Base-by-base conservation (phyloP, 92 coral and sea anemone species). In the Diadumene lineata region DNA sequence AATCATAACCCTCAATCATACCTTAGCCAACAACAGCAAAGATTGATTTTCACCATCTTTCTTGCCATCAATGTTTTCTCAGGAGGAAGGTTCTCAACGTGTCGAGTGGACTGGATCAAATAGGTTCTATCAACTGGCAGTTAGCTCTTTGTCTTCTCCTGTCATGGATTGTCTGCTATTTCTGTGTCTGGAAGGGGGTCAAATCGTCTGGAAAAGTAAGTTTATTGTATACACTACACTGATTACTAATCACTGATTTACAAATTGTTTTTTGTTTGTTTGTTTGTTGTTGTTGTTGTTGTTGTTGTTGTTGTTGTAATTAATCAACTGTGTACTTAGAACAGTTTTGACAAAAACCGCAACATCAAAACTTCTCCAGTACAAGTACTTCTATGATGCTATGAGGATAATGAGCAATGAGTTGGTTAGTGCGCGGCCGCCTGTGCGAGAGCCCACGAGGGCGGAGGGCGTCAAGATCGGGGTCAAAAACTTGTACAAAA, bases 181-280 rank as follows among this genome's bases (percentile, higher is more conserved):
- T 91, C 60, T 88, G 97, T 61, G 90, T 88, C 19, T 83, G 92
- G 50, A 91, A 88, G 80, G 97, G 93, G 22, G 89, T 87, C 29
- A 91, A 79, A 64, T 84, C 92, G 11, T 75, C 90, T 68, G 97
- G 97, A 23, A 87, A 80, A 88, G 97, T 90, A 23, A 15, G 80
- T 55, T 1, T 65, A 89, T 87, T 24, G 87, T 83, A 55, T 38
- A 38, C 48, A 13, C 6, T 38, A 38, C 13, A 13, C 13, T 6
- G 13, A 6, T 38, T 38, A 38, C 6, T 13, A 4, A 4, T 4
- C 48, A 38, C 48, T 38, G n/a, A n/a, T n/a, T n/a, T n/a, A n/a
- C n/a, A n/a, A n/a, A n/a, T n/a, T n/a, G n/a, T n/a, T n/a, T n/a
- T n/a, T n/a, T n/a, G n/a, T n/a, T n/a, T n/a, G n/a, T n/a, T n/a